Base-by-base conservation (phyloP, 2,888 invertebrate species). In the Hypselothyrea guttata region DNA sequence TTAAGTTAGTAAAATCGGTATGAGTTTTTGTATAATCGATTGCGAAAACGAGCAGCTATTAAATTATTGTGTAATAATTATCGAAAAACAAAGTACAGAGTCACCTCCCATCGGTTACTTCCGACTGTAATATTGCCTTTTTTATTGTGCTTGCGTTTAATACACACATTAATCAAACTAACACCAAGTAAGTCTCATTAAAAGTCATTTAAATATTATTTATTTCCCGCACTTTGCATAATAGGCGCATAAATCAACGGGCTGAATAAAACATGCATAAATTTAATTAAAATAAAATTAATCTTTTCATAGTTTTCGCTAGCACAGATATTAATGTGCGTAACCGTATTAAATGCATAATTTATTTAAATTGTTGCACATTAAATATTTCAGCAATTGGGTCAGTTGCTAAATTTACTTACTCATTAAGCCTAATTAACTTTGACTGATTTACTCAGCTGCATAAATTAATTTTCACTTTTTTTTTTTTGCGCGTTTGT, bases 351-450 rank as follows among this genome's bases (percentile, higher is more conserved):
- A 18, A n/a, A 2, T n/a, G n/a, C n/a, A 13, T 3, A 18, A 1
- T 7, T 22, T n/a, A 18, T 16, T 27, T 27, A 13, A 27, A 41
- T 38, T 18, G 11, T 18, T 22, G 16, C 9, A 5, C n/a, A 11
- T 38, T 22, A 18, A 16, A 18, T 18, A 38, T 16, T n/a, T 18
- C 4, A 8, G 5, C 5, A 48, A 40, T 11, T 47, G 15, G 27
- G 18, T 27, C 33, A 46, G 13, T 34, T 8, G 22, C 33, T 16
- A n/a, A 75, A 75, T 65, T 49, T 64, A 48, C 42, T 59, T 68
- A 59, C 60, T 42, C 59, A 74, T 84, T 57, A 60, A 49, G 42
- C 9, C 54, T 57, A 76, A 79, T 83, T 77, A 77, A 64, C 69
- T 82, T 82, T 68, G 11, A 8, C 5, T 5, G 8, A n/a, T n/a